A percentile compares a stretch with the other conserved stretches of the same genome.
Evolutionary conservation across 2,888 invertebrate genomes (phyloP).

Genomic region (Chloroclysta siterata): DNA sequence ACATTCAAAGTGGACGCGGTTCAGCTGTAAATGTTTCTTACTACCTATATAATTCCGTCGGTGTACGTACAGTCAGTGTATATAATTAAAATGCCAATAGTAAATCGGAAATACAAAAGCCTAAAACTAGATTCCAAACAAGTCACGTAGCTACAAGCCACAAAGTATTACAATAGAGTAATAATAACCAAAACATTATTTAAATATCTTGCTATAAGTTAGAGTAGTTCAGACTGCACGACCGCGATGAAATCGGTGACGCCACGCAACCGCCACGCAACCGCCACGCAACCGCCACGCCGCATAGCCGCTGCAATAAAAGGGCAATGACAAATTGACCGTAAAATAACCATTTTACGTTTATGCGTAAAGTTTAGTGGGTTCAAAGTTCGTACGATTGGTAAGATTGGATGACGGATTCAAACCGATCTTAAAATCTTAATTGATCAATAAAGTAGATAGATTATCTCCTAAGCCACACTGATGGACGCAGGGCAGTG

Average conservation of each 20-base stretch:
- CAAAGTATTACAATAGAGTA: conserved; percentile 1
- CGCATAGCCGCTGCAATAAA: conserved; percentile 2
- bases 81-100: background rate
- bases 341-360: conserved; percentile 8
- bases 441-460: no score
- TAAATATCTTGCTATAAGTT: conserved; percentile 10
- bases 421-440: background rate
- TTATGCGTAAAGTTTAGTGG: conserved; percentile 11
- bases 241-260: conserved; percentile 26
- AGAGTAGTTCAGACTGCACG: conserved; percentile 11
- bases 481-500: no score
- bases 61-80: no score
- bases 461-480: no score
- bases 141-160: conserved; percentile 5
- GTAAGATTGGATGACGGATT: background rate
- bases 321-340: conserved; percentile 17
- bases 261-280: conserved; percentile 9
- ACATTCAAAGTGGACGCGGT: no score
- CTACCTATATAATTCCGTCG: no score
- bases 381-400: conserved; percentile 7
- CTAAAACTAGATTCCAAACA: background rate
- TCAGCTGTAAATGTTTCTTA: no score
- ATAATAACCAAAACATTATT: conserved; percentile 12
- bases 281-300: conserved; percentile 27
- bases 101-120: background rate